Percentiles rank a stretch among this genome's conserved stretches.
These are phyloP conservation scores for Cyprinodon brontotheroides DNA, from an alignment of 2,113 vertebrate genomes.

Conservation along the genomic window DNA sequence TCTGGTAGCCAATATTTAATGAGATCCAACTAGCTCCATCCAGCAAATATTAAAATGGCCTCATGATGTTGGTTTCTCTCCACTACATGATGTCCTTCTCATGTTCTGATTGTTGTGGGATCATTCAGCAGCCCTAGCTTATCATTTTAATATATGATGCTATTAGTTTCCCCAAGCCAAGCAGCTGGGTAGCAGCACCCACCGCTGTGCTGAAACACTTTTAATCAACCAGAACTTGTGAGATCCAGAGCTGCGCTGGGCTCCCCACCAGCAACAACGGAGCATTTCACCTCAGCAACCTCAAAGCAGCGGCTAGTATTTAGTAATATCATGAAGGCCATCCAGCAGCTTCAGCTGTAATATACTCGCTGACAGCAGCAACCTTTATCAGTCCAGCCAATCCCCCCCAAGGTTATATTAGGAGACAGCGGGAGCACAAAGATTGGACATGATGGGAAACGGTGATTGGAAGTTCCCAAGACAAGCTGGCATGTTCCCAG, in stretches of 20 bases:
- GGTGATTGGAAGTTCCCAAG: slow-evolving; percentile 70
- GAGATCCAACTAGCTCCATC: slow-evolving; percentile 22
- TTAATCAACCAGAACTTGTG: slow-evolving; percentile 79
- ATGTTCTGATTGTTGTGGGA: slow-evolving; percentile 68
- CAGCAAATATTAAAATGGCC: slow-evolving; percentile 62
- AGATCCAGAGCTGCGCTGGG: slow-evolving; percentile 46
- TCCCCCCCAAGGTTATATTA: slow-evolving; percentile 78
- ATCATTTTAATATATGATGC: slow-evolving; percentile 70
- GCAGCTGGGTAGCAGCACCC: slow-evolving; percentile 62
- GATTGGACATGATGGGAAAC: slow-evolving; percentile 59
- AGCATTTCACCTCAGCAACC: slow-evolving; percentile 82
- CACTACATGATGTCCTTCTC: slow-evolving; percentile 60
- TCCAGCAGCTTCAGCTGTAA: slow-evolving; percentile 67
- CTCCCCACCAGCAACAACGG: slow-evolving; percentile 64
- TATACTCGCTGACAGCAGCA: slow-evolving; percentile 66
- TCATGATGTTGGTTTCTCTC: slow-evolving; percentile 58
- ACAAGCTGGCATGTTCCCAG: slow-evolving; percentile 76
- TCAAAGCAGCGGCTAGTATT: slow-evolving; percentile 76
- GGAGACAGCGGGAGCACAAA: slow-evolving; percentile 72
- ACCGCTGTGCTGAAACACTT: slow-evolving; percentile 71
- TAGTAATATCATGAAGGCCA: slow-evolving; percentile 73
- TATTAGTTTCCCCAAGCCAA: slow-evolving; percentile 62
- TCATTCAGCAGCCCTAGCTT: slow-evolving; percentile 48
- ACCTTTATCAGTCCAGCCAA: slow-evolving; percentile 60
- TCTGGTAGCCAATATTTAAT: slow-evolving; percentile 1